Evolutionary conservation across 2,888 invertebrate species (phyloP).

Genomic region (Linyphia triangularis): DNA sequence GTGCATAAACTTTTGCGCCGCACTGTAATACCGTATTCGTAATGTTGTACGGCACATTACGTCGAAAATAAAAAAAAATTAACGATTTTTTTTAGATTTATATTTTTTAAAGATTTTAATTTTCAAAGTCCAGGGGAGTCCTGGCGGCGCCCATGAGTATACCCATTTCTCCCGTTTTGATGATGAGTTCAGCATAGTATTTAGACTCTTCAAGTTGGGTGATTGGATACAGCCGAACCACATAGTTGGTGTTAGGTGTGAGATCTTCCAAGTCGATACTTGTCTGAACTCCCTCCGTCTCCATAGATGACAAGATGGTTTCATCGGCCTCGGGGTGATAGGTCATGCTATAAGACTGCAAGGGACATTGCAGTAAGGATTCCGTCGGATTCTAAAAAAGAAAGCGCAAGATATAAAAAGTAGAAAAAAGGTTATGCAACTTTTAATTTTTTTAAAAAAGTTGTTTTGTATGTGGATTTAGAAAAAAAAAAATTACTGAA

Average conservation of each 20-base stretch:
- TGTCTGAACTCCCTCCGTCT: constrained; percentile 1
- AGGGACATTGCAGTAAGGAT: constrained; percentile 19
- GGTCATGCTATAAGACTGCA: constrained; percentile 24
- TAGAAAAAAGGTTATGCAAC: too few species aligned
- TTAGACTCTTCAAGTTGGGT: constrained; percentile 36
- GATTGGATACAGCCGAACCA: constrained; percentile 45
- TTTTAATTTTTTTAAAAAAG: too few species aligned
- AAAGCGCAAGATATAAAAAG: too few species aligned
- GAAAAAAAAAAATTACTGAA: too few species aligned
- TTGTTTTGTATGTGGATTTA: too few species aligned
- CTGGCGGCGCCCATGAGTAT: too few species aligned
- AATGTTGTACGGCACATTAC: too few species aligned
- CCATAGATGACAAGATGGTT: not conserved
- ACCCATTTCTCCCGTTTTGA: constrained; percentile 62
- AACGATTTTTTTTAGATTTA: not conserved
- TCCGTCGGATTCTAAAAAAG: constrained; percentile 42
- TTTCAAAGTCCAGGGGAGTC: too few species aligned
- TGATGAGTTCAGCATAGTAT: constrained; percentile 50
- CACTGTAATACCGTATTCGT: too few species aligned
- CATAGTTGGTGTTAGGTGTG: constrained; percentile 48
- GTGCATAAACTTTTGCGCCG: too few species aligned
- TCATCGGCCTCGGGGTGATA: constrained; percentile 56
- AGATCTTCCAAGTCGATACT: constrained; percentile 27
- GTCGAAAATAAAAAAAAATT: too few species aligned
- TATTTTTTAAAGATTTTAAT: too few species aligned